Base-by-base conservation (phyloP, 2,113 vertebrate species). In the Tauraco erythrolophus region DNA sequence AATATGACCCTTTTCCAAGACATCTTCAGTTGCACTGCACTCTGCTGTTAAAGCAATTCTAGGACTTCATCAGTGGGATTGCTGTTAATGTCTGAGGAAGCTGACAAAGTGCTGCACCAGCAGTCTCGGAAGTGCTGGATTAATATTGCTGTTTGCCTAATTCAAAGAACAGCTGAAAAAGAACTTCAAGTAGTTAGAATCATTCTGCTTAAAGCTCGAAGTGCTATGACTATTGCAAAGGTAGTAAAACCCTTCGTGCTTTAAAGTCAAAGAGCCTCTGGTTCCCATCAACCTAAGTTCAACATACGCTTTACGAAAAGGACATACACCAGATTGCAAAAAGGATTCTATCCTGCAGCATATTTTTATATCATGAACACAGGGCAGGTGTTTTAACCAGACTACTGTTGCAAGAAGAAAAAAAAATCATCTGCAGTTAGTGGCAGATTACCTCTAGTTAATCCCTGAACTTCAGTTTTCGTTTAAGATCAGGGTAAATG, bases 91-190 rank as follows among this genome's bases (percentile, higher is more conserved):
- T 92, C 88, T 83, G 80, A 96, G 84, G 80, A 95, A 95, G 56
- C 11, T 89, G 74, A 96, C 94, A 93, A 96, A 96, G 92, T 87
- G 85, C 93, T 92, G 70, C 60, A 84, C 86, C 84, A 96, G 95
- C 76, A 83, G 92, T 97, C 96, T 95, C 30, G 30, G 74, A 95
- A 96, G 65, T 46, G 23, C 85, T 68, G 74, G 65, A 94, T 91
- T 90, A 91, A 94, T 91, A 94, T 15, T 88, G 41, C 82, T 74
- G 51, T 66, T 92, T 61, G 62, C 54, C 89, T 95, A 97, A 97
- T 88, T 89, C 78, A 92, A 97, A 95, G 80, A 95, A 80, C 97
- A 97, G 94, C 88, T 96, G 90, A 95, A 92, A 95, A 95, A 91
- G 56, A 93, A 92, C 74, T 95, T 90, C 71, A 83, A 69, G 66